Base-by-base conservation (phyloP, 2,888 invertebrate genomes). In the Taenaris catops region DNA sequence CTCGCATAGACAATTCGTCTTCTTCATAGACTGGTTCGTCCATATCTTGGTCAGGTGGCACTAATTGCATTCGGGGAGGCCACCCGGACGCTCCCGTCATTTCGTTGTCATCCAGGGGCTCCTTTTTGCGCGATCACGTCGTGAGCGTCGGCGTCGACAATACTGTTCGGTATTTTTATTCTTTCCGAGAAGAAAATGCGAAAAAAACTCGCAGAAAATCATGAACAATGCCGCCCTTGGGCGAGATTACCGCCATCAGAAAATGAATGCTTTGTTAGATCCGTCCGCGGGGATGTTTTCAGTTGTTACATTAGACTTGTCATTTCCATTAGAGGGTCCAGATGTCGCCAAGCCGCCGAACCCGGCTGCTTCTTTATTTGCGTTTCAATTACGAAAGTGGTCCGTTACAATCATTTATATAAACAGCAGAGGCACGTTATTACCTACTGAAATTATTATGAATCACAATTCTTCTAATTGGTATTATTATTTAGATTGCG, bases 201-300 rank as follows among this genome's bases (percentile, higher is more conserved):
- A 71, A 65, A 72, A 58, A 63, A 55, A 70, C 49, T 60, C 62
- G 65, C 53, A 76, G 79, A 73, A 78, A 80, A 80, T 76, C 66
- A 74, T 69, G 83, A 83, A 84, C 84, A 84, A 86, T 83, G 65
- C 67, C 67, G 75, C 80, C 83, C 84, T 78, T 74, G 75, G 83
- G 75, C 78, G 78, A 75, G 76, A 83, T 84, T 80, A 80, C 83
- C 81, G 84, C 83, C 84, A 76, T 81, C 84, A 70, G 78, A 73
- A 80, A 83, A 86, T 83, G 84, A 83, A 76, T 63, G 84, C 83
- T 84, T 86, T 84, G 84, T 84, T 75, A 72, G 68, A 61, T 68
- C 59, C 73, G 68, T 63, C 64, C 72, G 61, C 61, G 66, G 71
- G 70, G 65, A 75, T 74, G 76, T 75, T 75, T 72, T 69, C 75